Percentiles rank a stretch among this genome's conserved stretches.
These are phyloP conservation scores for Herpetotheres cachinnans DNA, from an alignment of 2,113 vertebrate species.

Conservation along the genomic window DNA sequence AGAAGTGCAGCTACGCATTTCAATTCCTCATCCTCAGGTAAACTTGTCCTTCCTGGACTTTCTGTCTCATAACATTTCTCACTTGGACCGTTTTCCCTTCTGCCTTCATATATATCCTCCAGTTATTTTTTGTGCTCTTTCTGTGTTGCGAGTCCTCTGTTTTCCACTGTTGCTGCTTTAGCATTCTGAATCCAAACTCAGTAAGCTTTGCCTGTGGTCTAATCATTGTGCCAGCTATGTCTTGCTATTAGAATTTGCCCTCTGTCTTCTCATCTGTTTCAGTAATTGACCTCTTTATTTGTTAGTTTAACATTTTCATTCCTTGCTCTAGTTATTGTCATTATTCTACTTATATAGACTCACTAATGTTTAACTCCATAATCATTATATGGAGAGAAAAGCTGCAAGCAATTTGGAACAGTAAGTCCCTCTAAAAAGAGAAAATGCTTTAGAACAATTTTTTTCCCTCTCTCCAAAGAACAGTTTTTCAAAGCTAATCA, in stretches of 20 bases:
- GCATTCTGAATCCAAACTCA: slow-evolving; percentile 16
- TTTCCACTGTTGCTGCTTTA: not conserved
- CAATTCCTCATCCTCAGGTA: not conserved
- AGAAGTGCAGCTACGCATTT: not conserved
- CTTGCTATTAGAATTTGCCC: slow-evolving; percentile 33
- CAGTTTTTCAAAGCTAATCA: slow-evolving; percentile 42
- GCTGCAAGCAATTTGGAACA: slow-evolving; percentile 41
- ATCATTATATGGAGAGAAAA: slow-evolving; percentile 46
- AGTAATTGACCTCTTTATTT: slow-evolving; percentile 51
- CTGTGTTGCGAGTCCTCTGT: not conserved
- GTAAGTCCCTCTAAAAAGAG: slow-evolving; percentile 25
- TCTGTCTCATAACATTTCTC: slow-evolving; percentile 31
- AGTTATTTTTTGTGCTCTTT: not conserved
- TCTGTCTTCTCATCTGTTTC: slow-evolving; percentile 45
- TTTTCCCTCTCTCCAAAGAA: not conserved
- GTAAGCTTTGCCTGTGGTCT: slow-evolving; percentile 24
- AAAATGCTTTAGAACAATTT: slow-evolving; percentile 17
- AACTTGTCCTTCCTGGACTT: not conserved
- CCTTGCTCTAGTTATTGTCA: slow-evolving; percentile 29
- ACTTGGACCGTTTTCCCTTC: not conserved
- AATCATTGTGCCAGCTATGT: slow-evolving; percentile 1
- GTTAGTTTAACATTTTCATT: slow-evolving; percentile 53
- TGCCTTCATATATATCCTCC: not conserved
- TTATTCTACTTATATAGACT: slow-evolving; percentile 42
- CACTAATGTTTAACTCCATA: slow-evolving; percentile 37